Conservation (phyloP, 2,113 vertebrate genomes). For the Coregonus clupeaformis region DNA sequence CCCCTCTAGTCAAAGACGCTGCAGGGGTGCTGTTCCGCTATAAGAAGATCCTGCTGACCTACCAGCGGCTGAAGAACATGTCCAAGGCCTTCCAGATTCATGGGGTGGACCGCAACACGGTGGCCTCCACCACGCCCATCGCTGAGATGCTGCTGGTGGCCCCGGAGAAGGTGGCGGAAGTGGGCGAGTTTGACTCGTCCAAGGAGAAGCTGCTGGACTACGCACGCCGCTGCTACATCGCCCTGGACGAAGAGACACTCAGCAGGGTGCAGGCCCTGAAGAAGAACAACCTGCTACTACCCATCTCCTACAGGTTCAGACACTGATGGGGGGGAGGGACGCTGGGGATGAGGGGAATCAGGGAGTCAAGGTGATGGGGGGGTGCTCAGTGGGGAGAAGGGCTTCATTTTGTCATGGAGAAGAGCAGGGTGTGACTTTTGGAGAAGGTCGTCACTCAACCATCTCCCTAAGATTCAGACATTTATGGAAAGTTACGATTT, state of each 20-base stretch:
- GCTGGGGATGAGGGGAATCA: neutral
- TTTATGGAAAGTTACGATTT: no score
- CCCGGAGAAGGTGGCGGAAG: slow-evolving; percentile 85
- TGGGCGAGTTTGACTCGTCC: slow-evolving; percentile 87
- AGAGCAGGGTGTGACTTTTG: neutral
- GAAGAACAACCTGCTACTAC: slow-evolving; percentile 87
- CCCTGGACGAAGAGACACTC: slow-evolving; percentile 84
- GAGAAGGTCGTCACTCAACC: neutral
- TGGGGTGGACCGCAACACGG: slow-evolving; percentile 87
- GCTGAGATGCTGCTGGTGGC: slow-evolving; percentile 87
- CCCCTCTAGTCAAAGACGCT: slow-evolving; percentile 82
- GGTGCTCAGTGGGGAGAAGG: neutral
- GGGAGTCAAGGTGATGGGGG: neutral
- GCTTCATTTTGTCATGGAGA: neutral
- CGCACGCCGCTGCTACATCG: slow-evolving; percentile 84
- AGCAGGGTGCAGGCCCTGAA: slow-evolving; percentile 87
- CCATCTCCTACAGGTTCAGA: slow-evolving; percentile 88
- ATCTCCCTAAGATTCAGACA: neutral
- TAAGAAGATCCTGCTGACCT: slow-evolving; percentile 88
- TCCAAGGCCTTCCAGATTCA: slow-evolving; percentile 88
- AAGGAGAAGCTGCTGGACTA: slow-evolving; percentile 90
- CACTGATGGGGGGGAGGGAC: slow-evolving; percentile 44
- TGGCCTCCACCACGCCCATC: slow-evolving; percentile 88
- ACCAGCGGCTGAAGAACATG: slow-evolving; percentile 90
- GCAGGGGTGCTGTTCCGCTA: slow-evolving; percentile 89